Conservation (phyloP, 2,113 vertebrate genomes). For the Larimichthys polyactis region DNA sequence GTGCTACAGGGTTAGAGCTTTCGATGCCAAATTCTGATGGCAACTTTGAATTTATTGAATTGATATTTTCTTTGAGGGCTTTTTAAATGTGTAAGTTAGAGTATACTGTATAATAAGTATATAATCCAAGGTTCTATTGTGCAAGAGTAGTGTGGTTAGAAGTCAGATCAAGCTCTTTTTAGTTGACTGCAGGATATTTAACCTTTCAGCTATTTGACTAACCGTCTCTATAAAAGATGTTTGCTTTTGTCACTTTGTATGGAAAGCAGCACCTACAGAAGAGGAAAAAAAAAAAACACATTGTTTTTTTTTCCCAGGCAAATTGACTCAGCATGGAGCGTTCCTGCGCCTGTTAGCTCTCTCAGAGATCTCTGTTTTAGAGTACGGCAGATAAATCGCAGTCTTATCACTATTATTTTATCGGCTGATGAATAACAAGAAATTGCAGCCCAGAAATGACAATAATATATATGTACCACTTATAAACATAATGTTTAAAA, state of each 20-base stretch:
- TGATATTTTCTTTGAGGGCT: neutral
- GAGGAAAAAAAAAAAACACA: neutral
- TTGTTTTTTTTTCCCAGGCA: neutral
- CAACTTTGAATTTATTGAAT: neutral
- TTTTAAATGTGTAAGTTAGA: neutral
- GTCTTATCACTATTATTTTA: neutral
- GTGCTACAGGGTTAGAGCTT: neutral
- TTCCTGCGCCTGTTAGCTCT: neutral
- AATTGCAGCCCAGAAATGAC: neutral
- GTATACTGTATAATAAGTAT: neutral
- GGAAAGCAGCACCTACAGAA: neutral
- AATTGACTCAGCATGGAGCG: neutral
- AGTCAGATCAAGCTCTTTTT: neutral
- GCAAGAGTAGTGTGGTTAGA: no score
- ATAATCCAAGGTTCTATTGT: neutral
- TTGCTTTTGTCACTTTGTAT: neutral
- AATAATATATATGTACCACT: neutral
- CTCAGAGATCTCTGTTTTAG: neutral
- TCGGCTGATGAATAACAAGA: neutral
- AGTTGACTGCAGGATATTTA: neutral
- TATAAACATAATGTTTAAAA: no score
- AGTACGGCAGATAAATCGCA: neutral
- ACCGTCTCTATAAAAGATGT: neutral
- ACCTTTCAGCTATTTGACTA: neutral
- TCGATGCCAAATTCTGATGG: neutral